phyloP scores from a whole-genome alignment of 2,113 vertebrate genomes.

The Origma solitaria region DNA sequence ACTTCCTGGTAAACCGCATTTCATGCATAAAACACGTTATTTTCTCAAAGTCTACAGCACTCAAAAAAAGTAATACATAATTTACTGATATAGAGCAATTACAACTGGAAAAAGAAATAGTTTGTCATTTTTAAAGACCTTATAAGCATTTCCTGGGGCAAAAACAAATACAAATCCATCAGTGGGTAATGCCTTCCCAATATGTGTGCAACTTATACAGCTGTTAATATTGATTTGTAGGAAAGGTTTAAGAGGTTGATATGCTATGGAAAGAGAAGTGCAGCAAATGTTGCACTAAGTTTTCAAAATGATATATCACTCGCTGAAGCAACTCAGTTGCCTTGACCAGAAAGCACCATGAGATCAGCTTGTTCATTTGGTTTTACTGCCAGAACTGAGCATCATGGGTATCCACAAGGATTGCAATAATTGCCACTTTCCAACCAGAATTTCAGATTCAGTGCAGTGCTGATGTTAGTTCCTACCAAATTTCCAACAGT shows the following conservation, averaged over 20 bases:
- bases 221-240: slow-evolving; percentile 66
- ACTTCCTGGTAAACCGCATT: not conserved
- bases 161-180: slow-evolving; percentile 65
- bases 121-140: slow-evolving; percentile 52
- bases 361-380: not conserved
- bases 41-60: not conserved
- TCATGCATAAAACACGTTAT: not conserved
- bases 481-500: not conserved
- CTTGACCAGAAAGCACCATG: not conserved
- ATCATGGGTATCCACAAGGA: not conserved
- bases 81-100: slow-evolving; percentile 42
- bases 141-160: slow-evolving; percentile 56
- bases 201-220: slow-evolving; percentile 41
- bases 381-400: not conserved
- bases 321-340: not conserved
- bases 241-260: slow-evolving; percentile 50
- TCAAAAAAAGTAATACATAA: slow-evolving; percentile 36
- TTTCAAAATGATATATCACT: slow-evolving; percentile 5
- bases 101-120: slow-evolving; percentile 37
- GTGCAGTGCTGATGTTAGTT: not conserved
- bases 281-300: not conserved
- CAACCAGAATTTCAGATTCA: not conserved
- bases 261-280: not conserved
- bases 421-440: not conserved
- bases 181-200: slow-evolving; percentile 53